A percentile compares a stretch with the other conserved stretches of the same genome.
phyloP scores from a whole-genome alignment of 2,797 vertebrate genomes.

The Perodicticus potto region DNA sequence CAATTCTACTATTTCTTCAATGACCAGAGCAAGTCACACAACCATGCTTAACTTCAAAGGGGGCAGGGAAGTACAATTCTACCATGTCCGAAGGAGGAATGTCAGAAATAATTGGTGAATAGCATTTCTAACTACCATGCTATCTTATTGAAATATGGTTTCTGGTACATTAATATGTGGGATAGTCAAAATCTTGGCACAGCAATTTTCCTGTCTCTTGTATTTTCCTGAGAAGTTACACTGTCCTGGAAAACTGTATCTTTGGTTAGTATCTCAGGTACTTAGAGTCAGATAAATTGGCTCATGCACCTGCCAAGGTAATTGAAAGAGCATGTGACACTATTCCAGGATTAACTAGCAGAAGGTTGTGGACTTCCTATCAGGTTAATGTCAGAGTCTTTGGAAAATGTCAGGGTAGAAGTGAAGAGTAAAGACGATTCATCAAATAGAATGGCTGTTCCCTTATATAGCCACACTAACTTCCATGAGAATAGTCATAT shows the following conservation, averaged over 20 bases:
- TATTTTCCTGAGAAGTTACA: not conserved
- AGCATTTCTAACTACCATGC: not conserved
- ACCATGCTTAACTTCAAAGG: not conserved
- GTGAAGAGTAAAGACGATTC: not conserved
- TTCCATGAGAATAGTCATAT: not conserved
- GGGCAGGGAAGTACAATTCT: not conserved
- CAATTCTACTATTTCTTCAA: constrained; percentile 32
- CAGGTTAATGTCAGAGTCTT: constrained; percentile 28
- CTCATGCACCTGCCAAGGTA: not conserved
- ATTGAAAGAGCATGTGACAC: not conserved
- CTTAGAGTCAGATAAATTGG: constrained; percentile 29
- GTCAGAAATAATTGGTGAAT: constrained; percentile 3
- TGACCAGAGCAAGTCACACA: constrained; percentile 6
- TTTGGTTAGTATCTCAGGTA: not conserved
- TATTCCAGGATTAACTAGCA: constrained; percentile 44
- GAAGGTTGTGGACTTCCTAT: not conserved
- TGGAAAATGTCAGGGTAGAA: not conserved
- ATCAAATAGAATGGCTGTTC: not conserved
- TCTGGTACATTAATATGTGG: not conserved
- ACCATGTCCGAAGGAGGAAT: constrained; percentile 22
- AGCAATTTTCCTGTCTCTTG: not conserved
- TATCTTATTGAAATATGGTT: not conserved
- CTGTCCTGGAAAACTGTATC: not conserved
- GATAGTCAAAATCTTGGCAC: constrained; percentile 27
- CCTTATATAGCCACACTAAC: not conserved